Percentiles rank a stretch among this genome's conserved stretches.
These are phyloP conservation scores for Saccostrea glomerata DNA, from an alignment of 1,140 invertebrate genomes.

Conservation along the genomic window DNA sequence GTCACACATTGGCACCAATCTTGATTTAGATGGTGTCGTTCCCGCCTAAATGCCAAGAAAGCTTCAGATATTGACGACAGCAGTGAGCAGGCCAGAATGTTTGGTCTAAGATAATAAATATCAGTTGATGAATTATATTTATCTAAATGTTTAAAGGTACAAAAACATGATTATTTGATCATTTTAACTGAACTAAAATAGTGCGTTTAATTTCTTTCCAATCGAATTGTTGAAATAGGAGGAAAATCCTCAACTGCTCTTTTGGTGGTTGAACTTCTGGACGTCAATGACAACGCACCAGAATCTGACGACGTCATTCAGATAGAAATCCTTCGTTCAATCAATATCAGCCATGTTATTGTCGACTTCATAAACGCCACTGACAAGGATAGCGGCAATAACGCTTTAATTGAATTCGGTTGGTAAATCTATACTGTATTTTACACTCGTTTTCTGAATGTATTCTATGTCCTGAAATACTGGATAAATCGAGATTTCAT, in stretches of 20 bases:
- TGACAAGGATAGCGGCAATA: background rate
- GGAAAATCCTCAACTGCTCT: background rate
- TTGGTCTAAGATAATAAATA: too few species aligned
- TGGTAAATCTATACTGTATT: background rate
- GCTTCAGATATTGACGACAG: background rate
- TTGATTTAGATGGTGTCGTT: background rate
- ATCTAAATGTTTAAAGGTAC: too few species aligned
- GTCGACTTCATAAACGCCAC: background rate
- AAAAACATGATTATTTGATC: too few species aligned
- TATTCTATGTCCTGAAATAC: too few species aligned
- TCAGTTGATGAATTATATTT: too few species aligned
- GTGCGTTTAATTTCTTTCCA: too few species aligned
- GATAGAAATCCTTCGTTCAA: background rate
- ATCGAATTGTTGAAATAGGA: background rate
- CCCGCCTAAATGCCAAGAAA: background rate
- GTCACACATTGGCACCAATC: background rate
- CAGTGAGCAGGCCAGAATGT: background rate
- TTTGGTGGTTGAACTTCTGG: background rate
- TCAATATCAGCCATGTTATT: background rate
- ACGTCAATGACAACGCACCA: conserved; percentile 6
- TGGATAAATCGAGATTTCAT: background rate
- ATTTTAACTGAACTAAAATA: too few species aligned
- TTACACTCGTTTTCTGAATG: too few species aligned
- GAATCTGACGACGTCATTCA: background rate
- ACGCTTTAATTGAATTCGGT: background rate